Conservation (phyloP, 2,113 vertebrate genomes). For the Thunnus thynnus region DNA sequence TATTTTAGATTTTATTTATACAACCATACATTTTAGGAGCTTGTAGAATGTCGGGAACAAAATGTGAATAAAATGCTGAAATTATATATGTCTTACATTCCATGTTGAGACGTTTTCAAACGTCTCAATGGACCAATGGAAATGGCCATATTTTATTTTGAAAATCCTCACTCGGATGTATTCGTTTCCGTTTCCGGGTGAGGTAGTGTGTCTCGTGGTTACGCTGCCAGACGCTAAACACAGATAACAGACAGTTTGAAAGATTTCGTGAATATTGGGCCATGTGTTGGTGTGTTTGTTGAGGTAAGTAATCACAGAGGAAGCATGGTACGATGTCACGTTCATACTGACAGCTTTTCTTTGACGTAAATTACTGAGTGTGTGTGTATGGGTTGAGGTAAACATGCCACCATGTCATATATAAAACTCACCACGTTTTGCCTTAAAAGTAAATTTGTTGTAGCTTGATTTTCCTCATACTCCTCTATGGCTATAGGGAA, state of each 20-base stretch:
- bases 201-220: accelerated
- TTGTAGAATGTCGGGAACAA: not conserved
- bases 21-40: too few species aligned
- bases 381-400: not conserved
- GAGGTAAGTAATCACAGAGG: not conserved
- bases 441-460: too few species aligned
- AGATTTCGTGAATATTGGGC: not conserved
- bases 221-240: not conserved
- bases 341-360: too few species aligned
- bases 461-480: too few species aligned
- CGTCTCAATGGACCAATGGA: not conserved
- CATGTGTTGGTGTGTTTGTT: too few species aligned
- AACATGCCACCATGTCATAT: too few species aligned
- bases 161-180: slow-evolving; percentile 20
- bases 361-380: too few species aligned
- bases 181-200: slow-evolving; percentile 3
- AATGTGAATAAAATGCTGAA: not conserved
- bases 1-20: too few species aligned
- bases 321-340: not conserved
- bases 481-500: too few species aligned
- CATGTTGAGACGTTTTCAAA: not conserved
- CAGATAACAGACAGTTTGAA: too few species aligned
- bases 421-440: too few species aligned
- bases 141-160: slow-evolving; percentile 24
- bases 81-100: not conserved